Evolutionary conservation across 2,113 vertebrate genomes (phyloP), one percentile per base, ranked within the genome.

Genomic region (Salvelinus alpinus): DNA sequence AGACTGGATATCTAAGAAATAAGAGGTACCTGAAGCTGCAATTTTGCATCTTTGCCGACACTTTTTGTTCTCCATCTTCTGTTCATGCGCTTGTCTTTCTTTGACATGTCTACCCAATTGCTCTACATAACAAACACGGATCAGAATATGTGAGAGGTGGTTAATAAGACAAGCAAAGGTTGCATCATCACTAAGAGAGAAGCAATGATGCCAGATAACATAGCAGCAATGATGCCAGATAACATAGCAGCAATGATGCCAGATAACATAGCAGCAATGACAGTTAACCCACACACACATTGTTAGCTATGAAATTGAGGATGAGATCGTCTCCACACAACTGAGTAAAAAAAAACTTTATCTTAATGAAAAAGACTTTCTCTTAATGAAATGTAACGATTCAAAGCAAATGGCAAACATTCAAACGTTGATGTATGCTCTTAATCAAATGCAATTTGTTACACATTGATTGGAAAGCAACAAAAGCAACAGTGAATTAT

Each of bases 1-100:
- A 34, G 14, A 47, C 18, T 51, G 62, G 51, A 80, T 71, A 57
- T 77, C 29, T 75, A 66, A 68, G 24, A 86, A 82, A 71, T 68
- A 70, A 71, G 38, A 85, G 81, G 94, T 98, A 99, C 97, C 98
- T 99, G 97, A 87, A 98, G 97, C 88, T 98, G 98, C 93, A 97
- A 96, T 97, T 99, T 99, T 94, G 96, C 92, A 90, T 99, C 97
- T 98, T 99, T 99, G 95, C 97, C 97, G 94, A 99, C 96, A 95
- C 98, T 99, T 97, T 99, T 99, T 95, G 97, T 99, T 96, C 98
- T 98, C 97, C 97, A 99, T 93, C 98, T 96, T 96, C 97, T 97
- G 70, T 96, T 96, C 91, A 96, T 94, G 82, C 97, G 94, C 92
- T 99, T 99, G 93, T 99, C 97, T 98, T 99, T 99, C 97, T 99